Percentiles rank a stretch among this genome's conserved stretches.
These are phyloP conservation scores for Nestor notabilis DNA, from an alignment of 2,113 vertebrate species.

Conservation along the genomic window DNA sequence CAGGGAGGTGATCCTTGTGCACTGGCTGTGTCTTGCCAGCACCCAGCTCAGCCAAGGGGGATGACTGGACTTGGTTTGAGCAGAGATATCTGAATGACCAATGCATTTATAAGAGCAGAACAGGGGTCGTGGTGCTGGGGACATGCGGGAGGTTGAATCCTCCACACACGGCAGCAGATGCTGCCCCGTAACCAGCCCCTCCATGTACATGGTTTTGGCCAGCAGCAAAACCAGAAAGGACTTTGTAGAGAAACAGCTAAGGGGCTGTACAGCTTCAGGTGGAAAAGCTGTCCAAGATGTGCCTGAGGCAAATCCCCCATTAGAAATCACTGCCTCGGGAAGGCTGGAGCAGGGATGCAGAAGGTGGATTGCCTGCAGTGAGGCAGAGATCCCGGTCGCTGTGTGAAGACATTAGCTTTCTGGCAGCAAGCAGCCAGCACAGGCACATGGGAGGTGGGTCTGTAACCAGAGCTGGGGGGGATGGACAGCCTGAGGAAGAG, in stretches of 20 bases:
- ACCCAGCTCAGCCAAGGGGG: not conserved
- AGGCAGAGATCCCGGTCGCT: not conserved
- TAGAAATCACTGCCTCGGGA: not conserved
- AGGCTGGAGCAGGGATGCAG: not conserved
- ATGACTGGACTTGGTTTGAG: not conserved
- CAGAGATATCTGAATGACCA: fast-evolving
- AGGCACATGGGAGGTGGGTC: not conserved
- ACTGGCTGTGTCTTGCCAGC: not conserved
- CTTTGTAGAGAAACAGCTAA: not conserved
- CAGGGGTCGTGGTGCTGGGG: not conserved
- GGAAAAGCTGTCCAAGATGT: not conserved
- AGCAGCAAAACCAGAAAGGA: not conserved
- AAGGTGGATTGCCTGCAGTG: not conserved
- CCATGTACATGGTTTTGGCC: fast-evolving
- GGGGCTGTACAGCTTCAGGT: not conserved
- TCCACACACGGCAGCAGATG: fast-evolving
- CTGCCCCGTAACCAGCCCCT: not conserved
- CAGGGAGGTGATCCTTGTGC: no score
- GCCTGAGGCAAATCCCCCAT: not conserved
- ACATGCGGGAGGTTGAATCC: not conserved
- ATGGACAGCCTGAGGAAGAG: not conserved
- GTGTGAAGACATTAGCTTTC: fast-evolving
- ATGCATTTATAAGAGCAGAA: not conserved
- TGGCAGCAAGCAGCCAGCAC: not conserved
- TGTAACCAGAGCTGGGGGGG: not conserved